Evolutionary conservation across 2,888 invertebrate genomes (phyloP).

Genomic region (Parelbella ahira): DNA sequence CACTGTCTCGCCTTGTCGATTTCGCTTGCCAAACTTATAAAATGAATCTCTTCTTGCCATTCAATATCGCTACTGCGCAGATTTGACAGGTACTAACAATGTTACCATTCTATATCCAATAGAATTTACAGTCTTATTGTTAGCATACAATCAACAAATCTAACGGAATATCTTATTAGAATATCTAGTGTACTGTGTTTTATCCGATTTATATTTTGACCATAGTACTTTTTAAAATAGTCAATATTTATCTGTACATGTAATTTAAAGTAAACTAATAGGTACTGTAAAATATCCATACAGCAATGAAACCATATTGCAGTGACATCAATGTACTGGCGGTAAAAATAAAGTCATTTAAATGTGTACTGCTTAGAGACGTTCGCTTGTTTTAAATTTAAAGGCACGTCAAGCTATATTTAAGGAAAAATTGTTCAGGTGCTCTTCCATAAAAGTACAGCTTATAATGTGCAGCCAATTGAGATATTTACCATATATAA

Average conservation of each 20-base stretch:
- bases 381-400: constrained; percentile 17
- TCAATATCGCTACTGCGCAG: constrained; percentile 15
- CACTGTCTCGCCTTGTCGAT: constrained; percentile 39
- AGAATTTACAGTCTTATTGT: no score
- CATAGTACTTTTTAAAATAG: no score
- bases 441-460: constrained; percentile 6
- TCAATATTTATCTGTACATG: no score
- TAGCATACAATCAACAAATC: no score
- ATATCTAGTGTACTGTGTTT: no score
- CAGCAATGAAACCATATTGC: no score
- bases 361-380: no score
- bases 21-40: constrained; percentile 26
- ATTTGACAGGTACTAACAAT: constrained; percentile 14
- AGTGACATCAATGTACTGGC: no score
- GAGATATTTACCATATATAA: constrained; percentile 17
- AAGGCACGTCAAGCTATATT: constrained; percentile 9
- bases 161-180: no score
- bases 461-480: constrained; percentile 17
- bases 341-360: constrained; percentile 7
- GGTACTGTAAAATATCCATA: no score
- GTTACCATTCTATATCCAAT: constrained; percentile 12
- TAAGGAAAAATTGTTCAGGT: constrained; percentile 20
- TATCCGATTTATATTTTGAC: no score
- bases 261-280: no score
- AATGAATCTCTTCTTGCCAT: constrained; percentile 8